Percentiles rank a stretch among this genome's conserved stretches.
Conservation (phyloP, 2,888 invertebrate genomes). For the Lottia scabra region DNA sequence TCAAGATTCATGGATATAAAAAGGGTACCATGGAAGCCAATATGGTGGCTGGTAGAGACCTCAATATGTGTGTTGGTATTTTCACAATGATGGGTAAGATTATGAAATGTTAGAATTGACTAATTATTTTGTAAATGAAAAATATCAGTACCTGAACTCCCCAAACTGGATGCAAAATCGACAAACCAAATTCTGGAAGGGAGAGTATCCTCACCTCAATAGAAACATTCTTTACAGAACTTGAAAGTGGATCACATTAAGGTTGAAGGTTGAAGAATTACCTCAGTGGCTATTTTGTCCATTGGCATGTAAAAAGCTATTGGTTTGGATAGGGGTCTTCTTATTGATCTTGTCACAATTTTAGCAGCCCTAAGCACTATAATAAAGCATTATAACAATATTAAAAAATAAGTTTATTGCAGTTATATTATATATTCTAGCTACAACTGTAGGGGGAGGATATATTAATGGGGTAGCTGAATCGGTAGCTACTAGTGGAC, state of each 20-base stretch:
- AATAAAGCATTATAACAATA: background rate
- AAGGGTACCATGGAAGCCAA: constrained; percentile 41
- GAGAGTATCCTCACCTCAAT: no score
- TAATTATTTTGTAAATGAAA: no score
- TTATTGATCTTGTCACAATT: no score
- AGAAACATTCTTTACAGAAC: no score
- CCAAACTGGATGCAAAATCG: no score
- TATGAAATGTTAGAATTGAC: background rate
- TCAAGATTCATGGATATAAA: constrained; percentile 33
- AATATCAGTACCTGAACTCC: no score
- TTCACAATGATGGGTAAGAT: constrained; percentile 65
- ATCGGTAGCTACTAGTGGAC: constrained; percentile 53
- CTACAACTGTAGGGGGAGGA: constrained; percentile 64
- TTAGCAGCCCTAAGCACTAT: background rate
- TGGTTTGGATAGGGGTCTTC: no score
- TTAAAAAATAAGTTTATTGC: background rate
- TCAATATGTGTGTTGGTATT: constrained; percentile 55
- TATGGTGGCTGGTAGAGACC: constrained; percentile 60
- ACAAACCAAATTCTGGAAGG: no score
- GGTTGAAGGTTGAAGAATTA: no score
- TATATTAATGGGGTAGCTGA: constrained; percentile 66
- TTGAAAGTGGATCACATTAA: no score
- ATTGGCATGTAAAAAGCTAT: no score
- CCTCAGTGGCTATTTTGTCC: no score
- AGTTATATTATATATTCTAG: constrained; percentile 26